These are phyloP conservation scores for Liparis tanakae DNA, from an alignment of 2,797 vertebrate species.

Conservation along the genomic window DNA sequence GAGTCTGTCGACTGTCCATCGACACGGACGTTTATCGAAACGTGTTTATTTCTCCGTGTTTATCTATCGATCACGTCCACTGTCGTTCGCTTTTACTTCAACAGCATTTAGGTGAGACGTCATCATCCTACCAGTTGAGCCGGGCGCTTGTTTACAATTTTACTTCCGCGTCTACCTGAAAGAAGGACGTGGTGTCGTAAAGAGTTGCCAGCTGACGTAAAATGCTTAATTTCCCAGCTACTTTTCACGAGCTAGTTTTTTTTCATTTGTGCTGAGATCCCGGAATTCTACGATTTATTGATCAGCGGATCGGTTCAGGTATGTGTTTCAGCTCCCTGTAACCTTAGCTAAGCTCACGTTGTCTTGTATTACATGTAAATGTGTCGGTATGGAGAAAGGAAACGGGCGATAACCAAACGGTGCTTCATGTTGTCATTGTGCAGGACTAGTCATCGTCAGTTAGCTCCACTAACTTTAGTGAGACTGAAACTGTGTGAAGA, in stretches of 20 bases:
- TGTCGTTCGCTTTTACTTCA: not conserved
- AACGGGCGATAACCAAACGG: not conserved
- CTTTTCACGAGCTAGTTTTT: constrained; percentile 28
- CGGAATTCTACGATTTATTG: not conserved
- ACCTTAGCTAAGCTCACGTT: no score
- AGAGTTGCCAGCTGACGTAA: constrained; percentile 33
- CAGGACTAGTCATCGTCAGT: not conserved
- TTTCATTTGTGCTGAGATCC: constrained; percentile 53
- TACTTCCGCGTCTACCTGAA: constrained; percentile 34
- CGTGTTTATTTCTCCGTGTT: fast-evolving
- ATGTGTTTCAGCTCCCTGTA: not conserved
- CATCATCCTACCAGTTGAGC: not conserved
- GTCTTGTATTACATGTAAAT: not conserved
- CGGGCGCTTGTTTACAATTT: constrained; percentile 62
- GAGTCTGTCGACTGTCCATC: constrained; percentile 66
- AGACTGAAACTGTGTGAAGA: not conserved
- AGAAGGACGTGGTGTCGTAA: constrained; percentile 43
- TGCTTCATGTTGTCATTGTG: not conserved
- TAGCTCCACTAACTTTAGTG: not conserved
- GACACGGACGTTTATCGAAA: not conserved
- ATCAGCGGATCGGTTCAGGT: fast-evolving
- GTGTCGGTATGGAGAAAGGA: not conserved
- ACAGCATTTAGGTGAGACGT: not conserved
- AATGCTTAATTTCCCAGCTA: constrained; percentile 9
- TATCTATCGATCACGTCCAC: fast-evolving